Conservation (phyloP, 64 coral and sea anemone species). For the Exaiptasia diaphana region DNA sequence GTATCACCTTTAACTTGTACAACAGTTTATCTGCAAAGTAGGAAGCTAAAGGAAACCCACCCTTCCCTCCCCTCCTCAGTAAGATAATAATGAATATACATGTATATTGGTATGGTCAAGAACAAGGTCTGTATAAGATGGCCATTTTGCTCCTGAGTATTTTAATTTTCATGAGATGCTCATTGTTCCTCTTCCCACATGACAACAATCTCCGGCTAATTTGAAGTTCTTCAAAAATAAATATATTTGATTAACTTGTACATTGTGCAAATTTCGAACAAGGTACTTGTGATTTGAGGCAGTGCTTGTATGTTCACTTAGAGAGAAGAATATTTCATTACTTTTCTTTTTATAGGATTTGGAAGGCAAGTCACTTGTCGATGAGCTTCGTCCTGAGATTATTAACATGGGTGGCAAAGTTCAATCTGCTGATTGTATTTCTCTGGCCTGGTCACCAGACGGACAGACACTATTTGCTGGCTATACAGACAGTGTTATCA, state of each 20-base stretch:
- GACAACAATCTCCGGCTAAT: no score
- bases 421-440: slow-evolving; percentile 60
- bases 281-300: no score
- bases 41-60: background rate
- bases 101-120: background rate
- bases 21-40: background rate
- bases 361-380: slow-evolving; percentile 83
- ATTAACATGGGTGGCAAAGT: slow-evolving; percentile 88
- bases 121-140: background rate
- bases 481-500: slow-evolving; percentile 93
- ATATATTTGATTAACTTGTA: no score
- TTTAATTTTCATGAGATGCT: no score
- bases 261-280: no score
- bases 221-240: no score
- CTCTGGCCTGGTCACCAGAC: slow-evolving; percentile 94
- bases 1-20: background rate
- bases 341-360: slow-evolving; percentile 52
- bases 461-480: slow-evolving; percentile 96
- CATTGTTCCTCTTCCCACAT: no score
- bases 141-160: no score
- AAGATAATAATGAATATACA: no score
- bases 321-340: no score
- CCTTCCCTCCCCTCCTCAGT: background rate
- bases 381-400: slow-evolving; percentile 84
- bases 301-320: no score